phyloP scores from a whole-genome alignment of 2,113 vertebrate species.

The Grallaria varia region DNA sequence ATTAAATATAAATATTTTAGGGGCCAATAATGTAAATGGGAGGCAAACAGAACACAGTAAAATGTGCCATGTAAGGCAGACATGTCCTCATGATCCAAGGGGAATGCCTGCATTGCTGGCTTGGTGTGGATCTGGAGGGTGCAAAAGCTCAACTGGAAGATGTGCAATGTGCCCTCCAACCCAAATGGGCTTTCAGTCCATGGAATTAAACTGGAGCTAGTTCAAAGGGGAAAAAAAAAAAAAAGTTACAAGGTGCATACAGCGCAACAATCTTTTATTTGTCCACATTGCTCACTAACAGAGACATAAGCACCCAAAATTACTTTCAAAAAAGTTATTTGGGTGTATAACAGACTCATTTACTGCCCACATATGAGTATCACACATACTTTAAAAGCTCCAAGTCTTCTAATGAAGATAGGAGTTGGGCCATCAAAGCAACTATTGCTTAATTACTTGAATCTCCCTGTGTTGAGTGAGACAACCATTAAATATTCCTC shows the following conservation, averaged over 20 bases:
- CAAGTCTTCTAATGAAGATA: not conserved
- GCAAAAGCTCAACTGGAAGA: not conserved
- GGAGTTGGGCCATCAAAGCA: not conserved
- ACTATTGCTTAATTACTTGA: not conserved
- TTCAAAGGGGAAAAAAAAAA: not conserved
- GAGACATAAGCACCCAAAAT: not conserved
- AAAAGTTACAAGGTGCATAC: not conserved
- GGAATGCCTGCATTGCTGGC: not conserved
- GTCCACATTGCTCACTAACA: not conserved
- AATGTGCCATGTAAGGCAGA: not conserved
- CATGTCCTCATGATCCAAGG: fast-evolving
- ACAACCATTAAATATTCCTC: not conserved
- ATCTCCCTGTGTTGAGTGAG: not conserved
- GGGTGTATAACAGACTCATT: not conserved
- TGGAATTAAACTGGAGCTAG: not conserved
- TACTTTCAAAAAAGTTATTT: not conserved
- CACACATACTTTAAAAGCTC: not conserved
- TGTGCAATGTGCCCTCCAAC: not conserved
- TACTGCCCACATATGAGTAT: not conserved
- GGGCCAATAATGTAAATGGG: not conserved
- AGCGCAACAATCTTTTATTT: not conserved
- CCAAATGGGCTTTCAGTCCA: not conserved
- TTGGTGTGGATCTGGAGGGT: not conserved
- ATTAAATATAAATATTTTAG: not conserved
- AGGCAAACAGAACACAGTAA: not conserved